Evolutionary conservation across 2,888 invertebrate species (phyloP), one percentile per base, ranked within the genome.

Genomic region (Scaptodrosophila latifasciaeformis): DNA sequence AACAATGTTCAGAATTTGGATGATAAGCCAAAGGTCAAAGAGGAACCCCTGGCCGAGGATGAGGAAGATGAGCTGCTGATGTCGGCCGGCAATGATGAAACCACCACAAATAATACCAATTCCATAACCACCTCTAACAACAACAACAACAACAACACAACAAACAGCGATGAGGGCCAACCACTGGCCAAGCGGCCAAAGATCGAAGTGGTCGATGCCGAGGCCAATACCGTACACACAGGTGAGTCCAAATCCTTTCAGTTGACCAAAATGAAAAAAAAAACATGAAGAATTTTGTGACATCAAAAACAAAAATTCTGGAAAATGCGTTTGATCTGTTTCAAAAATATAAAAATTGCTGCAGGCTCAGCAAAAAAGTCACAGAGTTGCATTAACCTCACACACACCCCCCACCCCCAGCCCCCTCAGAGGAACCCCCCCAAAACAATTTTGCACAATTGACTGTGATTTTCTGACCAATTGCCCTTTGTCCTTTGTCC

Each of bases 161-260:
- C 43, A 54, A 51, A 43, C 65, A 61, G 64, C 6, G 66, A 62
- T 15, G 78, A 78, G 67, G 75, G 86, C 49, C 89, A 89, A 53
- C 85, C 87, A 37, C 88, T 90, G 65, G 70, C 81, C 52, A 93
- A 93, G 86, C 93, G 94, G 80, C 90, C 91, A 34, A 90, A 94
- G 83, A 93, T 93, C 49, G 94, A 93, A 87, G 91, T 93, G 29
- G 94, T 91, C 59, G 96, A 96, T 84, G 95, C 95, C 43, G 95
- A 95, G 86, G 94, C 95, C 27, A 96, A 96, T 85, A 96, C 96
- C 54, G 92, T 94, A 87, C 94, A 94, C 87, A 94, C 95, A 88
- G 96, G 96, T 96, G 86, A 92, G 92, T 88, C 17, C 12, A 2
- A 13, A 2, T 2, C 34, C 43, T 1, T 12, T 13, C 3, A n/a